A percentile compares a stretch with the other conserved stretches of the same genome.
phyloP scores from a whole-genome alignment of 2,797 vertebrate species.

The Sebastes goodei region DNA sequence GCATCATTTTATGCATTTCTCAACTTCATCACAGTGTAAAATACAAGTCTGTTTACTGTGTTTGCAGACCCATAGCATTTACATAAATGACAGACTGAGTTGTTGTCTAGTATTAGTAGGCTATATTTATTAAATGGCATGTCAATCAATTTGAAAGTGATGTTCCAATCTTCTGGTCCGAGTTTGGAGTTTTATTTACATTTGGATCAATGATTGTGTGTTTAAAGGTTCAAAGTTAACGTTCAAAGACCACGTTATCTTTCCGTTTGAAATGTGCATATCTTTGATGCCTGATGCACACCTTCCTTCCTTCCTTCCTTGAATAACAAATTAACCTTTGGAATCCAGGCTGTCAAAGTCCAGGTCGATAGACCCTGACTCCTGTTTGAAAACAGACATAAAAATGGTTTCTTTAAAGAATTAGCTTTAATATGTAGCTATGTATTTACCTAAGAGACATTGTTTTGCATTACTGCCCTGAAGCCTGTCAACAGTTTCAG shows the following conservation, averaged over 20 bases:
- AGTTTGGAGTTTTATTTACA: background rate
- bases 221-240: background rate
- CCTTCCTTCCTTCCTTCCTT: background rate
- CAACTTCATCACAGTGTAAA: background rate
- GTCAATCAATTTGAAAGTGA: background rate
- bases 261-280: background rate
- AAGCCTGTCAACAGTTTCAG: background rate
- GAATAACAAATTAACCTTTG: background rate
- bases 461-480: background rate
- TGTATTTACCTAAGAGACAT: background rate
- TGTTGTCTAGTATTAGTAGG: background rate
- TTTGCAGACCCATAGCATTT: background rate
- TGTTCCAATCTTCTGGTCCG: background rate
- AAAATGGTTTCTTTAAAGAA: background rate
- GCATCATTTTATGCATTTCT: background rate
- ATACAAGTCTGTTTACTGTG: background rate
- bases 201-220: background rate
- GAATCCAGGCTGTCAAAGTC: background rate
- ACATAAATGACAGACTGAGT: background rate
- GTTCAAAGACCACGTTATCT: background rate
- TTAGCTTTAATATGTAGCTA: background rate
- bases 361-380: background rate
- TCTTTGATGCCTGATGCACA: background rate
- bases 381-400: background rate
- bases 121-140: background rate